Base-by-base conservation (phyloP, 2,888 invertebrate species). In the Dorcus hopei region DNA sequence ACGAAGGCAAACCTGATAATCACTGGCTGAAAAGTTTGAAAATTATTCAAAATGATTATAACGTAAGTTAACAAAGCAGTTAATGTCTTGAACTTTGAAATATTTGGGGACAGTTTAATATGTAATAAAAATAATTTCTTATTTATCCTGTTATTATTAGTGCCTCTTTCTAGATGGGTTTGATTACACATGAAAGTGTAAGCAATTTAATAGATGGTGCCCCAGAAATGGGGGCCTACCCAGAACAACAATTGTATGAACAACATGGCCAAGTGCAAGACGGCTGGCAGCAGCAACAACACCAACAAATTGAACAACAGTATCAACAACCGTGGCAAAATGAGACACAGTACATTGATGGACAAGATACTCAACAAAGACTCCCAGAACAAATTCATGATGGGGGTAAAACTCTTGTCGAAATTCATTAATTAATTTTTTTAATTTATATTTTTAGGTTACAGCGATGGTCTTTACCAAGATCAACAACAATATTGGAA, bases 1-100 rank as follows among this genome's bases (percentile, higher is more conserved):
- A 68, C 39, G 53, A 70, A 40, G 74, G 68, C 55, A 68, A 77
- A 54, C 77, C 80, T 0, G 85, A 86, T 70, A 81, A 84, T 49
- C 74, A 77, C 7, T 88, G 87, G 88, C 73, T 88, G 51, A 78
- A 80, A 65, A 80, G 78, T 65, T 72, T 85, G n/a, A 76, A 78
- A 9, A 73, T 75, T 9, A 72, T 83, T 42, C 74, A 80, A 54
- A 72, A 72, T 54, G 77, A 80, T 74, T 76, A 75, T 65, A 73
- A 78, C 66, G 81, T 81, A 72, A 71, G 68, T 67, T 33, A 3
- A 19, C 19, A 19, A 19, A 19, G 0, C 19, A 60, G 19, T 11
- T 19, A 19, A 19, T 19, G 19, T 19, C 19, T 19, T 19, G 19
- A 19, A 14, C n/a, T 48, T 38, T 6, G 19, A 52, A 45, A 49